Conservation (phyloP, 2,113 vertebrate genomes). For the Hylia prasina region DNA sequence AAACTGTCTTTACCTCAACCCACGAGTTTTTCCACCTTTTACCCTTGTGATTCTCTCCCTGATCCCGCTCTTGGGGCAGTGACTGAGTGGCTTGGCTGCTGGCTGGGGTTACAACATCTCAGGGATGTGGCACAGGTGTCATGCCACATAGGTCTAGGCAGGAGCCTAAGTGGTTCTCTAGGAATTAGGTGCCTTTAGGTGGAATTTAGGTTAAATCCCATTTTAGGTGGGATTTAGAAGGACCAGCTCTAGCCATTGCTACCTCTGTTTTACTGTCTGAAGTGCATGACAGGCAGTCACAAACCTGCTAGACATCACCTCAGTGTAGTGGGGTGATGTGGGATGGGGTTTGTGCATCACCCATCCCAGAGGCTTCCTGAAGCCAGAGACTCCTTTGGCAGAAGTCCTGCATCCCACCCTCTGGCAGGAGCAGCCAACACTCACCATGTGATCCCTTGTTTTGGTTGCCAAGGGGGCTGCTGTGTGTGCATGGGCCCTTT, state of each 20-base stretch:
- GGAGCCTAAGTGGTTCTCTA: neutral
- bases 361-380: neutral
- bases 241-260: neutral
- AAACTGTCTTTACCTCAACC: neutral
- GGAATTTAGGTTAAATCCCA: neutral
- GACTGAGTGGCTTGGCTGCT: neutral
- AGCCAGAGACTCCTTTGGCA: neutral
- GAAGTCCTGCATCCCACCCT: neutral
- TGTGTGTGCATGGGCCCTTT: neutral
- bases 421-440: neutral
- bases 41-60: neutral
- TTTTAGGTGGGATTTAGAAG: neutral
- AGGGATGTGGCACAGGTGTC: neutral
- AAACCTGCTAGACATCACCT: neutral
- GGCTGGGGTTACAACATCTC: neutral
- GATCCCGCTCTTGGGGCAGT: accelerated
- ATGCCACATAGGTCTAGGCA: neutral
- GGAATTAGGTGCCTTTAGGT: neutral
- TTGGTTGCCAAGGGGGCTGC: neutral
- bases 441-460: accelerated
- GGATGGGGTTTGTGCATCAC: neutral
- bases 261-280: neutral
- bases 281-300: neutral
- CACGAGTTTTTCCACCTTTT: neutral
- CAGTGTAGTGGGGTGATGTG: neutral